phyloP scores from a whole-genome alignment of 2,888 invertebrate species.

The Yponomeuta cagnagella region DNA sequence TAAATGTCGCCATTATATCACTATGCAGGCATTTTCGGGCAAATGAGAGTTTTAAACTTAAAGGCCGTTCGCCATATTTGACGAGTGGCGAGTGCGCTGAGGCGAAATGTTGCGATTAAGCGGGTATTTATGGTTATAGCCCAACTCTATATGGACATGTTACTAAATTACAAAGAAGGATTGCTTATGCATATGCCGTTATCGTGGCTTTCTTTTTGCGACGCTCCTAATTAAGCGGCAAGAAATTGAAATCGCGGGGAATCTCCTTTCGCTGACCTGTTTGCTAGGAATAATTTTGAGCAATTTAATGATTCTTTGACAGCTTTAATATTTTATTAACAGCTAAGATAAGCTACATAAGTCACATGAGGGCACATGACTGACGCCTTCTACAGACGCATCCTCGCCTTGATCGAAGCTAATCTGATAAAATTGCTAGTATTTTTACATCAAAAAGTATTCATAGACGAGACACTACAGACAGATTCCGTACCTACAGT shows the following conservation, averaged over 20 bases:
- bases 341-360: too few species aligned
- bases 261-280: background rate
- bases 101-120: constrained; percentile 18
- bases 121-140: constrained; percentile 16
- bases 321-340: too few species aligned
- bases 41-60: constrained; percentile 27
- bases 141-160: constrained; percentile 1
- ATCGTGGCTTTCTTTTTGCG: background rate
- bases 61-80: constrained; percentile 26
- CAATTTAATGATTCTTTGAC: too few species aligned
- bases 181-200: constrained; percentile 14
- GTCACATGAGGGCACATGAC: too few species aligned
- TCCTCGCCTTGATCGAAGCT: too few species aligned
- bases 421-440: too few species aligned
- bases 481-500: too few species aligned
- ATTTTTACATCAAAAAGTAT: too few species aligned
- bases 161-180: constrained; percentile 8
- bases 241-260: background rate
- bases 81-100: constrained; percentile 14
- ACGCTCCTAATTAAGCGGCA: background rate
- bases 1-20: constrained; percentile 22
- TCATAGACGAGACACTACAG: too few species aligned
- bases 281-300: too few species aligned
- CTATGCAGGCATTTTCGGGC: constrained; percentile 24
- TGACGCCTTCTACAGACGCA: too few species aligned